These are phyloP conservation scores for Choristoneura fumiferana DNA, from an alignment of 1,140 invertebrate genomes.

Conservation along the genomic window DNA sequence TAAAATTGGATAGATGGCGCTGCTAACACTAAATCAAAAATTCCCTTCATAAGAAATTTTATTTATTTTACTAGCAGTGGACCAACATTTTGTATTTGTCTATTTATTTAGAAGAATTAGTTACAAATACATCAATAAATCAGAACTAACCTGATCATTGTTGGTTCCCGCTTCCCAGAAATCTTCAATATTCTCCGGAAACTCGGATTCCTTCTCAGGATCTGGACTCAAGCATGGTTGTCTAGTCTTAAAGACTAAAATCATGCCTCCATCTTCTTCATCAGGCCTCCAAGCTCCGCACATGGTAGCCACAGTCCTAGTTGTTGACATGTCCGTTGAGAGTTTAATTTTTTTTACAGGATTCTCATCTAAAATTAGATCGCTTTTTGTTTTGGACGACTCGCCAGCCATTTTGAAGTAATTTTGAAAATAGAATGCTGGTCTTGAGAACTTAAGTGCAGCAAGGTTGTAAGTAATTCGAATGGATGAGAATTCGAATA, in stretches of 20 bases:
- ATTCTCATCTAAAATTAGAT: constrained; percentile 36
- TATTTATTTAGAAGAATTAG: too few relatives aligned
- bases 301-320: constrained; percentile 72
- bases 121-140: not conserved
- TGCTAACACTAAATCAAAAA: not conserved
- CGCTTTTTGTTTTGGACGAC: constrained; percentile 39
- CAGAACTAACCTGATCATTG: constrained; percentile 56
- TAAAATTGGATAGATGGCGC: not conserved
- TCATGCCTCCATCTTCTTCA: constrained; percentile 69
- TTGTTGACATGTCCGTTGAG: constrained; percentile 22
- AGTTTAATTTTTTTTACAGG: constrained; percentile 61
- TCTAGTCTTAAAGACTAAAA: constrained; percentile 64
- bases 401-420: constrained; percentile 39
- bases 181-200: constrained; percentile 71
- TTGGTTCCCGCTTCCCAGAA: constrained; percentile 63
- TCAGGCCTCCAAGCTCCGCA: constrained; percentile 74
- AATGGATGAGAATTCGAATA: constrained; percentile 19
- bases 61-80: too few relatives aligned
- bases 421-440: constrained; percentile 18
- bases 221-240: constrained; percentile 62
- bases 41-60: too few relatives aligned
- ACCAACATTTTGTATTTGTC: too few relatives aligned
- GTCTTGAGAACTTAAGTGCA: constrained; percentile 8
- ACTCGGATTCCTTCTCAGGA: constrained; percentile 56
- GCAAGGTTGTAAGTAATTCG: not conserved